These are phyloP conservation scores for Sminthurides bifidus DNA, from an alignment of 1,140 invertebrate species.

Conservation along the genomic window DNA sequence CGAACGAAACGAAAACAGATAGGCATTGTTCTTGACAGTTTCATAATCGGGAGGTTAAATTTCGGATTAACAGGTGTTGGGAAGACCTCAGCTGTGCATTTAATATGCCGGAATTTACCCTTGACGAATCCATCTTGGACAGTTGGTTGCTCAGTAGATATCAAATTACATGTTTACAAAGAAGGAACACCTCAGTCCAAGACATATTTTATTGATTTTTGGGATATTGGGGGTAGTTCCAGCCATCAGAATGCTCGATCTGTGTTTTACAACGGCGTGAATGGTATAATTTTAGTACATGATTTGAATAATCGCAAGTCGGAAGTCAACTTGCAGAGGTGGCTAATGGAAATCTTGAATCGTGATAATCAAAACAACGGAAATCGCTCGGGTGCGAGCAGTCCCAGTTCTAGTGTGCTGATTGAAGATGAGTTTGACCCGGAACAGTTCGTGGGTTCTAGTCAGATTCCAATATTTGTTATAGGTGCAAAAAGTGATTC, in stretches of 20 bases:
- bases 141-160: constrained; percentile 87
- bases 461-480: constrained; percentile 77
- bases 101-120: constrained; percentile 77
- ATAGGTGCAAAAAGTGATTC: constrained; percentile 87
- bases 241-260: constrained; percentile 79
- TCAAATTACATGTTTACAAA: constrained; percentile 89
- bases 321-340: constrained; percentile 81
- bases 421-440: constrained; percentile 65
- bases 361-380: constrained; percentile 39
- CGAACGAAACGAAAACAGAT: too few relatives aligned
- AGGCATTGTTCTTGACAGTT: neutral
- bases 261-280: constrained; percentile 83
- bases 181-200: constrained; percentile 83
- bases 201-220: constrained; percentile 87
- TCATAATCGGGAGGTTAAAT: constrained; percentile 1
- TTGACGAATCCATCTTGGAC: constrained; percentile 80
- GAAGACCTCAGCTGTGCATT: constrained; percentile 84
- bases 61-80: constrained; percentile 79
- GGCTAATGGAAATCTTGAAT: constrained; percentile 81
- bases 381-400: neutral
- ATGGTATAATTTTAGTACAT: constrained; percentile 91
- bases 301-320: constrained; percentile 94
- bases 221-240: constrained; percentile 89
- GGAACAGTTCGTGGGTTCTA: constrained; percentile 76
- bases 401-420: neutral